Evolutionary conservation across 2,113 vertebrate species (phyloP).

Genomic region (Peromyscus californicus): DNA sequence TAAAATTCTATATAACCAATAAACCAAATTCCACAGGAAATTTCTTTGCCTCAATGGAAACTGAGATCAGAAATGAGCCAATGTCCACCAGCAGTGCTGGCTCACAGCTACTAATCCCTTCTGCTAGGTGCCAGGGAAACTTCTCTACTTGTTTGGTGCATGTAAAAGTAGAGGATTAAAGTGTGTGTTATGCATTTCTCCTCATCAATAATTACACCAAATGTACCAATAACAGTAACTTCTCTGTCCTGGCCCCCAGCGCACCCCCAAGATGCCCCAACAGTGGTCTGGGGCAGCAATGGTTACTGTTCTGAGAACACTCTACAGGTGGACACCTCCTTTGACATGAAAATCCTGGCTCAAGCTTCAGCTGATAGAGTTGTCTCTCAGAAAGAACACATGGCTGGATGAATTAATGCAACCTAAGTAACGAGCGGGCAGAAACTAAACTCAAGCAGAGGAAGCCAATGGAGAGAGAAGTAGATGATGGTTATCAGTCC

Average conservation of each 20-base stretch:
- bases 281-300: neutral
- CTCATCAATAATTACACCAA: neutral
- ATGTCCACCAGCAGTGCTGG: neutral
- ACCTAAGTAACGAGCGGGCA: neutral
- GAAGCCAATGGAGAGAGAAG: neutral
- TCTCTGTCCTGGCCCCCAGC: fast-evolving
- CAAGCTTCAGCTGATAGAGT: neutral
- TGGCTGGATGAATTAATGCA: neutral
- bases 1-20: neutral
- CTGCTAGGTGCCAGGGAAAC: neutral
- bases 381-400: neutral
- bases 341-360: neutral
- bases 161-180: neutral
- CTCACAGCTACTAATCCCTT: neutral
- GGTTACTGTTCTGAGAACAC: neutral
- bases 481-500: neutral
- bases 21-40: conserved; percentile 33
- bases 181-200: neutral
- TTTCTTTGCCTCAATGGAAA: neutral
- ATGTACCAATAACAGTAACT: neutral
- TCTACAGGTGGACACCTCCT: neutral
- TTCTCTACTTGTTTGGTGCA: neutral
- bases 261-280: too few species aligned
- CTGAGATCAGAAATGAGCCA: neutral
- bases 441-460: neutral